Evolutionary conservation across 2,888 invertebrate genomes (phyloP), one percentile per base, ranked within the genome.

Genomic region (Pseudoips prasinana): DNA sequence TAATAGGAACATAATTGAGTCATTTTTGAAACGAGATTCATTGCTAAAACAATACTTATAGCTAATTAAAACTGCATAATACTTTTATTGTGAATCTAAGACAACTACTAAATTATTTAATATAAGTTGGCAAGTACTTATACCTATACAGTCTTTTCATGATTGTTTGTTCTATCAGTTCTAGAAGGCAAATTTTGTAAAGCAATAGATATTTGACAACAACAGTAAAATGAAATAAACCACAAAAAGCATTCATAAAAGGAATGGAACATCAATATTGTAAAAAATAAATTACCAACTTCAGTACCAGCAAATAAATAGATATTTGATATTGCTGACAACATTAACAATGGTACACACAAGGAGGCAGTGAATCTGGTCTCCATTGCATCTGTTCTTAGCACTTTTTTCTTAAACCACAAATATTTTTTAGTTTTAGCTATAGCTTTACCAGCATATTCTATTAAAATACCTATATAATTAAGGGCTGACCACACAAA

Each of bases 401-500:
- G 58, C 32, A 81, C 48, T 8, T 56, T 73, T 2, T 52, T 56
- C 30, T 87, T 85, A 56, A 90, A 87, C 14, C 64, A 62, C 33
- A 69, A 70, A 66, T 92, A 92, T 10, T 53, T 57, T 19, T 74
- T 63, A 23, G 81, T 85, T 29, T 74, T 68, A 4, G 90, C 86
- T 18, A 92, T 39, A 10, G 68, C 56, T 65, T 86, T 91, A 1
- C 90, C 92, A 7, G 91, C 35, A 53, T 91, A 90, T 81, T 98
- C 98, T 8, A 95, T 67, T 7, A 91, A 82, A 26, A 98, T 89
- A 18, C 96, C 96, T 3, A 93, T 47, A 67, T 93, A 97, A 82
- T 98, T 98, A n/a, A 97, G 78, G 6, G 91, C 57, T n/a, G 95
- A 91, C 98, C 98, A 98, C 34, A 95, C 83, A 39, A 97, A 91